Evolutionary conservation across 2,113 vertebrate species (phyloP).

Genomic region (Ornithorhynchus anatinus): DNA sequence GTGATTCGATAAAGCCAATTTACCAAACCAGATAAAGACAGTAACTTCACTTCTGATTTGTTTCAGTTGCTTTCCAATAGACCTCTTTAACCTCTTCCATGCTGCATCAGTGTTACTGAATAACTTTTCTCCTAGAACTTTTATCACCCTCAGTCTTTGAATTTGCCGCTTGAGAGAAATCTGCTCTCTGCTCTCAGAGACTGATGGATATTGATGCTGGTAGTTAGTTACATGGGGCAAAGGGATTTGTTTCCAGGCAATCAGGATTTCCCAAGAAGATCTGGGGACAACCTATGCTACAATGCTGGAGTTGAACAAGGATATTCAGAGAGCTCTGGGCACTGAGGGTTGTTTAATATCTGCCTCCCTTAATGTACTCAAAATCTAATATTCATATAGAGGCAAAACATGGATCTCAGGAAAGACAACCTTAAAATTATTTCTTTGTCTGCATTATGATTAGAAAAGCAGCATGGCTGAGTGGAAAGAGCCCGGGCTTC

Average conservation of each 20-base stretch:
- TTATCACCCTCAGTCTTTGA: conserved; percentile 36
- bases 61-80: conserved; percentile 37
- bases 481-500: no score
- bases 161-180: conserved; percentile 59
- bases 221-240: conserved; percentile 26
- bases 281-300: not conserved
- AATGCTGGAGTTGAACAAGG: not conserved
- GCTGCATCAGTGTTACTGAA: conserved; percentile 51
- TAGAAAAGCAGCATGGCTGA: no score
- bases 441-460: no score
- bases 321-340: not conserved
- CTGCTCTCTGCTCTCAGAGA: conserved; percentile 55
- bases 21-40: conserved; percentile 13
- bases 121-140: conserved; percentile 53
- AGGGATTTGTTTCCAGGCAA: conserved; percentile 41
- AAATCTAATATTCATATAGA: no score
- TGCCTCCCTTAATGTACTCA: no score
- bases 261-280: conserved; percentile 1
- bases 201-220: conserved; percentile 58
- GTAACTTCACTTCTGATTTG: not conserved
- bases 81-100: conserved; percentile 51
- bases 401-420: no score
- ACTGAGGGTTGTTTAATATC: no score
- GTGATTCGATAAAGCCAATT: no score
- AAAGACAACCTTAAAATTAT: no score